phyloP scores from a whole-genome alignment of 2,797 vertebrate species.

The Syndactyla subalaris region DNA sequence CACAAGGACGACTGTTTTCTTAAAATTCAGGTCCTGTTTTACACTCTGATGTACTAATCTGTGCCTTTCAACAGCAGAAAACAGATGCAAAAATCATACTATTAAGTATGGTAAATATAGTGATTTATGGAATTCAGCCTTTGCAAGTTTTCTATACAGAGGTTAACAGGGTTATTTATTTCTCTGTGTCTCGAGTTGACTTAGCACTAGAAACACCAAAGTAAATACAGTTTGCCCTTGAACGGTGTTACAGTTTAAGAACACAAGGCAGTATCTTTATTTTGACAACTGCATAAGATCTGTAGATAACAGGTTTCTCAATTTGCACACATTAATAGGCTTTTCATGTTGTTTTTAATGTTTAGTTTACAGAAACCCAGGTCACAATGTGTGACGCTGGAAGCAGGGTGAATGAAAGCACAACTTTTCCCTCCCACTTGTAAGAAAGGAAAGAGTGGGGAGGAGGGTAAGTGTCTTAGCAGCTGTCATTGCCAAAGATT shows the following conservation, averaged over 20 bases:
- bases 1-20: neutral
- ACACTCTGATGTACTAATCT: neutral
- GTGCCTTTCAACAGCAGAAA: neutral
- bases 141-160: neutral
- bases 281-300: neutral
- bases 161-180: constrained; percentile 6
- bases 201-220: neutral
- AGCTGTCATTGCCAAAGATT: constrained; percentile 80
- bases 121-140: neutral
- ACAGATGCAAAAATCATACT: neutral
- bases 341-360: neutral
- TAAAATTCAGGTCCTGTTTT: neutral
- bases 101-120: neutral
- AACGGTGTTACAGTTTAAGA: neutral
- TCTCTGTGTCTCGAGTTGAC: neutral
- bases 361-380: neutral
- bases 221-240: neutral
- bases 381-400: neutral
- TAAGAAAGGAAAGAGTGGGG: neutral
- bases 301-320: constrained; percentile 18
- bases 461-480: constrained; percentile 52
- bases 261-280: neutral
- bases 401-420: constrained; percentile 21
- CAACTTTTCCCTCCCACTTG: neutral
- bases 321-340: neutral